Evolutionary conservation across 2,797 vertebrate species (phyloP), one percentile per base, ranked within the genome.

Genomic region (Esox masquinongy): DNA sequence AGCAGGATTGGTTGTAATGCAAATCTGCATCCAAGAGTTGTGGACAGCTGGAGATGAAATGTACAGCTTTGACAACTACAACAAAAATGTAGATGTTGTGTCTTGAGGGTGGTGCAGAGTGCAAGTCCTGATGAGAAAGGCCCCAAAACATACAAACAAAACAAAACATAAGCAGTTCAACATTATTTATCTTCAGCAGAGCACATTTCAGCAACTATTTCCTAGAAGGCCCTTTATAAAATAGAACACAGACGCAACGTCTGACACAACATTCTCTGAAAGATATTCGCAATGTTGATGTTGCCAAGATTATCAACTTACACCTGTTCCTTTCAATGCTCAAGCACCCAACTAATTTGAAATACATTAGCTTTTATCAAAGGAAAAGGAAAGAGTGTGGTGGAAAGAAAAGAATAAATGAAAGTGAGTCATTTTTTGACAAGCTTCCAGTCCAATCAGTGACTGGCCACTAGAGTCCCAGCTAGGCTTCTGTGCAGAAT

Each of bases 401-500:
- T 53, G 17, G 31, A 70, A 22, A 16, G 49, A 74, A 34, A 77
- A 70, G 77, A 19, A 78, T 64, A 84, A 84, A 88, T 81, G 84
- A 68, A 80, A 83, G 75, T 74, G 73, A 82, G 79, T 82, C 47
- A 84, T 88, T 68, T 77, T 83, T 74, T 82, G 88, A 90, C 88
- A 86, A 67, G 76, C 76, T 72, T 56, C 61, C 72, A 75, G 68
- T 72, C 47, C 69, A 82, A 82, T 86, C 74, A 70, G 39, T 39
- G 24, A 70, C 64, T 47, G 24, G 70, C 59, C 1, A 70, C 63
- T 76, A 74, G 24, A 74, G 75, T 64, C 80, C 79, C 49, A 56
- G 51, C 51, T 56, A 74, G 56, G 75, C 79, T 85, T 70, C 81
- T 77, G 77, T 77, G 77, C 80, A 53, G 84, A 84, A 88, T 83